These are phyloP conservation scores for Anolis carolinensis DNA, from an alignment of 2,113 vertebrate genomes.

Conservation along the genomic window DNA sequence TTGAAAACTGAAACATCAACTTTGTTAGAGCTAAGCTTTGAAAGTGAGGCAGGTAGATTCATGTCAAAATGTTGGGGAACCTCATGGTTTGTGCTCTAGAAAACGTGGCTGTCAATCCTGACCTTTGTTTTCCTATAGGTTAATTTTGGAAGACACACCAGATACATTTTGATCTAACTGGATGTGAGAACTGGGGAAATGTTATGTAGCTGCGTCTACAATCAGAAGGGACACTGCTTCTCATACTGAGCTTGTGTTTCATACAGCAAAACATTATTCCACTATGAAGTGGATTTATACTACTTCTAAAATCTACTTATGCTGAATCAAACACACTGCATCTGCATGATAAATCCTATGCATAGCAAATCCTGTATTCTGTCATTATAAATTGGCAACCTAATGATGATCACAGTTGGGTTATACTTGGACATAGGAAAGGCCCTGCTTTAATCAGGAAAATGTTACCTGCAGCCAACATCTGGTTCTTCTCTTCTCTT, in stretches of 20 bases:
- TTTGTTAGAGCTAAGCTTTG: conserved; percentile 31
- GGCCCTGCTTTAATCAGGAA: background rate
- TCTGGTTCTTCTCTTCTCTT: conserved; percentile 37
- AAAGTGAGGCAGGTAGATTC: background rate
- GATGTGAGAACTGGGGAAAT: conserved; percentile 7
- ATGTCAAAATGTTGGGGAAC: background rate
- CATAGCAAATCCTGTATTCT: background rate
- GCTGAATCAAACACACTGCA: background rate
- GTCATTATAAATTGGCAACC: background rate
- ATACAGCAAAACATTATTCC: background rate
- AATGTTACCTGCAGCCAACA: conserved; percentile 23
- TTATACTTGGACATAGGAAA: background rate
- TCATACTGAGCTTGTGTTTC: background rate
- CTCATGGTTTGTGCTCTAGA: background rate
- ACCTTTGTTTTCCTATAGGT: conserved; percentile 34
- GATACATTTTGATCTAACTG: conserved; percentile 9
- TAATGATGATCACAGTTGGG: background rate
- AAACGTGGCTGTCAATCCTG: conserved; percentile 29
- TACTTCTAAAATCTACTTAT: background rate
- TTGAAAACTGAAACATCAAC: conserved; percentile 64
- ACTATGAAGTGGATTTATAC: background rate
- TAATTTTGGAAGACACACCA: conserved; percentile 19
- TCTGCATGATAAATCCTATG: background rate
- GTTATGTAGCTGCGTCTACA: background rate
- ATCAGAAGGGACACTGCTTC: background rate